Percentiles rank a stretch among this genome's conserved stretches.
Evolutionary conservation across 1,140 invertebrate genomes (phyloP).

Genomic region (Temnothorax longispinosus): DNA sequence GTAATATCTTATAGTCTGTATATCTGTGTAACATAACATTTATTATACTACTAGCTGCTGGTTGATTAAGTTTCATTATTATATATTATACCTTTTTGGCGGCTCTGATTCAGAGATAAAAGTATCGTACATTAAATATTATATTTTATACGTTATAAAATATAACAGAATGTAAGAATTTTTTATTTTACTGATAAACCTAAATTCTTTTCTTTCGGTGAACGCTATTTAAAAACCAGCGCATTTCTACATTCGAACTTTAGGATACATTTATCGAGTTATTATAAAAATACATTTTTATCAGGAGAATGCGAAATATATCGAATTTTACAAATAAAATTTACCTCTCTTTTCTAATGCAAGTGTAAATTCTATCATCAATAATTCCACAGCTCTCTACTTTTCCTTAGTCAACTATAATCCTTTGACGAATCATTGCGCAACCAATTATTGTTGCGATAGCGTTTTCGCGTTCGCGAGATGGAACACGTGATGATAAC

Average conservation of each 20-base stretch:
- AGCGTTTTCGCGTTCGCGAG: background rate
- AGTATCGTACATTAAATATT: background rate
- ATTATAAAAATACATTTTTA: background rate
- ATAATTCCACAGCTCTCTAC: background rate
- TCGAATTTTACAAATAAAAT: background rate
- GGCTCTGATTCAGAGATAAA: background rate
- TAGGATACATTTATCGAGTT: background rate
- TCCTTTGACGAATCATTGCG: background rate
- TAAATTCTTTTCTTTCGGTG: background rate
- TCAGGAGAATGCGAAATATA: background rate
- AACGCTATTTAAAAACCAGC: background rate
- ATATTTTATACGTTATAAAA: no score
- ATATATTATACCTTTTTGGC: background rate
- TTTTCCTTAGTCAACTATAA: background rate
- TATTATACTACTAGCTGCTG: background rate
- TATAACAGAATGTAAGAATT: background rate
- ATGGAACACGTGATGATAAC: background rate
- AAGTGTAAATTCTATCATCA: background rate
- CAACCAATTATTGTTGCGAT: background rate
- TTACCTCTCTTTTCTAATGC: background rate
- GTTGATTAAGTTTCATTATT: background rate
- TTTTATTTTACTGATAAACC: background rate
- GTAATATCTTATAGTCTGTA: background rate
- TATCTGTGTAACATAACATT: background rate
- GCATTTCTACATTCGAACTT: background rate